phyloP scores from a whole-genome alignment of 1,140 invertebrate species.

The Hylyphantes graminicola region DNA sequence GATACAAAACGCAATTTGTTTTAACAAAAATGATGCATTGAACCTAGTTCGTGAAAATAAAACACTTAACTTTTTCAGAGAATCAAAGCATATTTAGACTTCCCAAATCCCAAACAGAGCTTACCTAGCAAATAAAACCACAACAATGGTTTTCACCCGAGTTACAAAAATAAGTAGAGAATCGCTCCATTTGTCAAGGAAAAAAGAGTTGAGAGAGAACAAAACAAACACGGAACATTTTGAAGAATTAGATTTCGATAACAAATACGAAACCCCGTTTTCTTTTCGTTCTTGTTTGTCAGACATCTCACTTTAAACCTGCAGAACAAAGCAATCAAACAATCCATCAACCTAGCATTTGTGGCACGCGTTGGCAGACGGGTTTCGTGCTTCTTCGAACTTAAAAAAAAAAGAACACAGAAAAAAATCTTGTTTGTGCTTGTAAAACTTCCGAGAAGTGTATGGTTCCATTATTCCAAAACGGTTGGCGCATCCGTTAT shows the following conservation, averaged over 20 bases:
- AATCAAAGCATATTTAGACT: no score
- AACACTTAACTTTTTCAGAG: no score
- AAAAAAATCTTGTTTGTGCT: slow-evolving; percentile 38
- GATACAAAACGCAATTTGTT: no score
- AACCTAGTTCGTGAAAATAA: no score
- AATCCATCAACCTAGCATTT: slow-evolving; percentile 17
- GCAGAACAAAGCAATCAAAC: slow-evolving; percentile 32
- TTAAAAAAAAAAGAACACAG: slow-evolving; percentile 21
- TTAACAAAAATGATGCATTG: no score
- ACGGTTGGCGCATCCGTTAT: slow-evolving; percentile 20
- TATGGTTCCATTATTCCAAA: neutral
- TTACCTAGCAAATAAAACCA: neutral
- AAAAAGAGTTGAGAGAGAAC: neutral
- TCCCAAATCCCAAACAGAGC: neutral
- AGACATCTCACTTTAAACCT: neutral
- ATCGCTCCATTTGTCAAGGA: slow-evolving; percentile 18
- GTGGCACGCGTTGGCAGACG: no score
- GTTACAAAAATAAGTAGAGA: neutral
- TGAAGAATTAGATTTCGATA: slow-evolving; percentile 31
- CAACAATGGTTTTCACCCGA: neutral
- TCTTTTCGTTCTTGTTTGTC: neutral
- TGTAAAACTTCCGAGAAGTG: slow-evolving; percentile 6
- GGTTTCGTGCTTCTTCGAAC: neutral
- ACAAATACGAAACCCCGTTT: slow-evolving; percentile 9
- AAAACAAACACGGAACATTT: slow-evolving; percentile 16